Evolutionary conservation across 2,888 invertebrate genomes (phyloP).

Genomic region (Incurvaria masculella): DNA sequence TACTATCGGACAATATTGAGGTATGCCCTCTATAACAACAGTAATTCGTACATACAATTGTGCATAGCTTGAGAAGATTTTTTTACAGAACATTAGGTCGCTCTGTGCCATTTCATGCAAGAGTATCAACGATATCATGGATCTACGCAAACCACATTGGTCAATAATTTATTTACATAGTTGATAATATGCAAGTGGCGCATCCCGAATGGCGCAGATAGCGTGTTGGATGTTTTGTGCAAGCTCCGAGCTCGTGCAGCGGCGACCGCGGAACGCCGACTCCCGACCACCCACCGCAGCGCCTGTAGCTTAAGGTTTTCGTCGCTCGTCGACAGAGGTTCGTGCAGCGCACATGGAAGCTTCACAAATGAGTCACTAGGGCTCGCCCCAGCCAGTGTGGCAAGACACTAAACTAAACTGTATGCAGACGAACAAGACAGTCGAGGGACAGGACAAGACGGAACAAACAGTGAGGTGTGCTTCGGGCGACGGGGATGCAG

Average conservation of each 20-base stretch:
- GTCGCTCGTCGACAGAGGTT: constrained; percentile 23
- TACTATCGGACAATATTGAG: too few relatives aligned
- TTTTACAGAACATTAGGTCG: background rate
- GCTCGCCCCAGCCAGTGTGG: background rate
- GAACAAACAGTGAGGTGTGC: constrained; percentile 43
- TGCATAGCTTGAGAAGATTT: background rate
- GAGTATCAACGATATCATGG: background rate
- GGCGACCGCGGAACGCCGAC: constrained; percentile 24
- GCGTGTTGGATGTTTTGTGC: too few relatives aligned
- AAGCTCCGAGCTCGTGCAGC: constrained; percentile 22
- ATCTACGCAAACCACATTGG: background rate
- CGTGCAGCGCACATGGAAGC: constrained; percentile 48
- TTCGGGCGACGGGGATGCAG: constrained; percentile 20
- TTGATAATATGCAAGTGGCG: too few relatives aligned
- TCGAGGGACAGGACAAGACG: constrained; percentile 40
- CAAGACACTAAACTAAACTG: constrained; percentile 43
- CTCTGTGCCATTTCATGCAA: background rate
- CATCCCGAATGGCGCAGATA: too few relatives aligned
- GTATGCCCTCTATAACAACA: too few relatives aligned
- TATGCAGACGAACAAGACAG: constrained; percentile 47
- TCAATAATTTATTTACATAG: background rate
- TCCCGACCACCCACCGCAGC: constrained; percentile 23
- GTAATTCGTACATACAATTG: background rate
- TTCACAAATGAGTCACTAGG: constrained; percentile 22
- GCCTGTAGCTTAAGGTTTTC: constrained; percentile 48